phyloP scores from a whole-genome alignment of 2,113 vertebrate genomes.

The Parotia lawesii region DNA sequence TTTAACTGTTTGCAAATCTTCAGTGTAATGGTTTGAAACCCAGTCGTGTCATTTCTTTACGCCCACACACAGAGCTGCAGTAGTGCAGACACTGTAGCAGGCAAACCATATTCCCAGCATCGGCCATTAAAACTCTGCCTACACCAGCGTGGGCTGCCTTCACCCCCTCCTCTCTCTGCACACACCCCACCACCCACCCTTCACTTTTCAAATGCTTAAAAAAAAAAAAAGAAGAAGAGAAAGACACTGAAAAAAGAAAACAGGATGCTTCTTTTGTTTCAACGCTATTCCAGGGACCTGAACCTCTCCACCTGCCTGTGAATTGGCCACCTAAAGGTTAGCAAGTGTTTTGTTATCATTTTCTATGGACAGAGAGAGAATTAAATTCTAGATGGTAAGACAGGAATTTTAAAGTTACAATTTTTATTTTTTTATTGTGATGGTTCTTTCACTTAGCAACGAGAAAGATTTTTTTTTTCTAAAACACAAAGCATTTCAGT shows the following conservation, averaged over 20 bases:
- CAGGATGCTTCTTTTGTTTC: slow-evolving; percentile 64
- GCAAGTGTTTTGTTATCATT: slow-evolving; percentile 72
- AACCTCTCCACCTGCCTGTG: slow-evolving; percentile 67
- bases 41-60: slow-evolving; percentile 78
- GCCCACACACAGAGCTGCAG: slow-evolving; percentile 82
- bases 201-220: slow-evolving; percentile 59
- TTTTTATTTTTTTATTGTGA: not conserved
- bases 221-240: slow-evolving; percentile 63
- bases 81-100: slow-evolving; percentile 69
- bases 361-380: slow-evolving; percentile 48
- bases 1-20: slow-evolving; percentile 81
- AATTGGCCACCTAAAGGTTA: slow-evolving; percentile 76
- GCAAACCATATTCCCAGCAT: slow-evolving; percentile 67
- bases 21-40: slow-evolving; percentile 80
- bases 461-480: slow-evolving; percentile 28
- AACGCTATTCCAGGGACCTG: slow-evolving; percentile 60
- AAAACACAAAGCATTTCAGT: slow-evolving; percentile 53
- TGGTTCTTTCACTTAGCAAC: slow-evolving; percentile 42
- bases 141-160: slow-evolving; percentile 66
- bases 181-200: slow-evolving; percentile 47
- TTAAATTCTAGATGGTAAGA: slow-evolving; percentile 6
- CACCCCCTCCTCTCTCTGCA: slow-evolving; percentile 44
- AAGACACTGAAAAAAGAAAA: slow-evolving; percentile 64
- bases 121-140: slow-evolving; percentile 76
- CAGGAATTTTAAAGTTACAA: slow-evolving; percentile 25